phyloP scores from a whole-genome alignment of 2,113 vertebrate genomes.

The Otolemur garnettii region DNA sequence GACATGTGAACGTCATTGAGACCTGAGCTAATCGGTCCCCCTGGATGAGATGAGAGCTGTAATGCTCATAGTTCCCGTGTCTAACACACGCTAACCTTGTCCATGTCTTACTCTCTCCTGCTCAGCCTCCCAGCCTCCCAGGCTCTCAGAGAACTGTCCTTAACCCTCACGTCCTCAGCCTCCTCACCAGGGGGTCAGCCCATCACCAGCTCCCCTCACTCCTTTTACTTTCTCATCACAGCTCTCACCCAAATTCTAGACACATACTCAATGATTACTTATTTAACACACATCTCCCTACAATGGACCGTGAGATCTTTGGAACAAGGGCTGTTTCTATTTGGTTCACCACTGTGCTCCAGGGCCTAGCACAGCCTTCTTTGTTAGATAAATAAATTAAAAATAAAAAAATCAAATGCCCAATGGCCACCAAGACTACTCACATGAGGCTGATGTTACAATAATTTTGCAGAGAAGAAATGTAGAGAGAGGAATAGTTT shows the following conservation, averaged over 20 bases:
- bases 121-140: background rate
- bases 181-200: background rate
- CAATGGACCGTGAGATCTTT: background rate
- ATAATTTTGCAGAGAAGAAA: constrained; percentile 36
- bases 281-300: background rate
- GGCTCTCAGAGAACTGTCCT: background rate
- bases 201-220: background rate
- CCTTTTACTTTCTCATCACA: background rate
- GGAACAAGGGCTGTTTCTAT: background rate
- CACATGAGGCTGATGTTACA: background rate
- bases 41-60: background rate
- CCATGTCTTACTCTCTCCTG: background rate
- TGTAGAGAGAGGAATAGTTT: background rate
- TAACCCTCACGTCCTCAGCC: background rate
- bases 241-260: background rate
- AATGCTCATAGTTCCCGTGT: background rate
- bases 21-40: background rate
- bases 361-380: background rate
- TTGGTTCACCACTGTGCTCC: background rate
- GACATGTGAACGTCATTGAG: background rate
- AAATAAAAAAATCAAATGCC: background rate
- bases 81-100: background rate
- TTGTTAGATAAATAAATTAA: background rate
- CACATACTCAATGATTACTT: background rate
- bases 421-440: background rate